Evolutionary conservation across 2,113 vertebrate species (phyloP).

Genomic region (Trogon melanurus): DNA sequence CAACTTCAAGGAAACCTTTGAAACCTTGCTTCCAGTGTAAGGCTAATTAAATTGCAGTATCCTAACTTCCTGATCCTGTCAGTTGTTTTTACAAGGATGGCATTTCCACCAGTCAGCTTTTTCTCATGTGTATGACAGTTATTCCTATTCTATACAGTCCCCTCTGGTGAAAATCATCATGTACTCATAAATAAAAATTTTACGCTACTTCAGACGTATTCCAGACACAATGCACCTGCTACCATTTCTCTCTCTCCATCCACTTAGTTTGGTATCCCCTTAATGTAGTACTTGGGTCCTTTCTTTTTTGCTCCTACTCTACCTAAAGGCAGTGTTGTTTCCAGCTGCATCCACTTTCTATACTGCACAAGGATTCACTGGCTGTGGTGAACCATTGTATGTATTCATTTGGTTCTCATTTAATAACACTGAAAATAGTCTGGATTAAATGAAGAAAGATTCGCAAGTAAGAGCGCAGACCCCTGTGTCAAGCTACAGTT

Average conservation of each 20-base stretch:
- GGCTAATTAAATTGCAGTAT: background rate
- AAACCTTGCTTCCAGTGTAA: background rate
- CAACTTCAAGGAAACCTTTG: background rate
- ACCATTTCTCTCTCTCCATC: background rate
- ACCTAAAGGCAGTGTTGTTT: background rate
- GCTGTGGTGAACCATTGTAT: background rate
- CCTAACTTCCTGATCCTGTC: background rate
- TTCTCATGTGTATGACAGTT: background rate
- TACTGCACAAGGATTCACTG: background rate
- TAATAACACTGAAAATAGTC: background rate
- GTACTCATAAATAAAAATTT: background rate
- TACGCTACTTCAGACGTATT: background rate
- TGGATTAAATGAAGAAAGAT: background rate
- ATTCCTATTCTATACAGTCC: background rate
- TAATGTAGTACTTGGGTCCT: background rate
- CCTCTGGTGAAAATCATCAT: background rate
- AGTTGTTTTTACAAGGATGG: background rate
- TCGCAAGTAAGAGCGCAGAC: background rate
- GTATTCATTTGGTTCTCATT: background rate
- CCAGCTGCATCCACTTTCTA: background rate
- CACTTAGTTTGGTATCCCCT: background rate
- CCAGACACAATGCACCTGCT: background rate
- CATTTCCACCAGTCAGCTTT: background rate
- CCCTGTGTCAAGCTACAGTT: background rate
- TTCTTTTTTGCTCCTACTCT: background rate